Evolutionary conservation across 2,888 invertebrate genomes (phyloP).

Genomic region (Chrysolina oricalcia): DNA sequence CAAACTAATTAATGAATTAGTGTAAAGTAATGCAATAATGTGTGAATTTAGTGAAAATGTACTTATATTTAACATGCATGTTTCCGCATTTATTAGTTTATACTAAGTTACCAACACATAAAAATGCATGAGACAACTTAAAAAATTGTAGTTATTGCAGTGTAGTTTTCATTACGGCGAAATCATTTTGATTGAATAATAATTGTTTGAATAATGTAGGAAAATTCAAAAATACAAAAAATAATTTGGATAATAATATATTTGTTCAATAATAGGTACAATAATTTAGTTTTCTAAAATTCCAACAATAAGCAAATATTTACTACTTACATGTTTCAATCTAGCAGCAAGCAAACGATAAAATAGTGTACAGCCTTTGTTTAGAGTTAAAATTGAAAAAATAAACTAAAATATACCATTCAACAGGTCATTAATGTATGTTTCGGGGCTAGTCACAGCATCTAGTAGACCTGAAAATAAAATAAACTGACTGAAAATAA

Average conservation of each 20-base stretch:
- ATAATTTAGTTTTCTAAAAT: constrained; percentile 63
- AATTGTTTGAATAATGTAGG: too few species aligned
- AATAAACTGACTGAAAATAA: constrained; percentile 40
- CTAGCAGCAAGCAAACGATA: constrained; percentile 55
- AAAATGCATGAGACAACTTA: too few species aligned
- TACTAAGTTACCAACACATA: too few species aligned
- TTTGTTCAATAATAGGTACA: constrained; percentile 54
- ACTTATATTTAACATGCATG: too few species aligned
- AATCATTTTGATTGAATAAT: too few species aligned
- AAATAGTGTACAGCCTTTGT: constrained; percentile 56
- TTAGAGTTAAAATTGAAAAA: constrained; percentile 51
- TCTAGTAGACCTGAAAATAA: constrained; percentile 76
- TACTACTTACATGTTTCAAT: constrained; percentile 54
- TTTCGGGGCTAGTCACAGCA: constrained; percentile 80
- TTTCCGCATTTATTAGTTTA: too few species aligned
- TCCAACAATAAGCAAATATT: constrained; percentile 60
- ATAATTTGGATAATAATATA: constrained; percentile 16
- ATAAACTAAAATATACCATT: constrained; percentile 62
- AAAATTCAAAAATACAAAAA: not conserved
- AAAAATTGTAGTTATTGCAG: too few species aligned
- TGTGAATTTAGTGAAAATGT: too few species aligned
- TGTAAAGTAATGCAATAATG: too few species aligned
- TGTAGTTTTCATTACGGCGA: too few species aligned
- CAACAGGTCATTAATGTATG: constrained; percentile 75
- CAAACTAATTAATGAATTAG: too few species aligned